phyloP scores from a whole-genome alignment of 53 echinoderm and acorn worm species.

The Apostichopus leukothele region DNA sequence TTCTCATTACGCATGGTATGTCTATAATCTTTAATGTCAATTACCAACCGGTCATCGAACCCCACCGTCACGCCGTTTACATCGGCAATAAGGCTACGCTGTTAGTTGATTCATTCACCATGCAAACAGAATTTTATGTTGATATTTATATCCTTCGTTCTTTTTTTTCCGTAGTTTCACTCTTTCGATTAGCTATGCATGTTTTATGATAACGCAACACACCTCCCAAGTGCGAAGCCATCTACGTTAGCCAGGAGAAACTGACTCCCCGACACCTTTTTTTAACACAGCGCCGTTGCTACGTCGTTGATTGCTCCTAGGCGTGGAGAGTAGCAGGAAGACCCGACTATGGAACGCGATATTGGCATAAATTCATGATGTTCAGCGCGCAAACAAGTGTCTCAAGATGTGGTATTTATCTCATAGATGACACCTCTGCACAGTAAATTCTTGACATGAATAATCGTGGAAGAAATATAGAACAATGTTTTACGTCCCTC shows the following conservation, averaged over 20 bases:
- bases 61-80: neutral
- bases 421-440: neutral
- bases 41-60: constrained; percentile 32
- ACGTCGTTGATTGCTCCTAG: constrained; percentile 33
- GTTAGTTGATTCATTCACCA: constrained; percentile 23
- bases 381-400: neutral
- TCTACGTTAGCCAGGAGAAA: constrained; percentile 31
- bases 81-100: neutral
- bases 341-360: constrained; percentile 17
- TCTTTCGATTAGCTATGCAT: constrained; percentile 36
- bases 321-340: constrained; percentile 10
- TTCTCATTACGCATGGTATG: too few relatives aligned
- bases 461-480: neutral
- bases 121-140: neutral
- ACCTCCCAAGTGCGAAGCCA: constrained; percentile 23
- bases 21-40: neutral
- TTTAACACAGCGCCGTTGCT: constrained; percentile 11
- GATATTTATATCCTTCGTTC: constrained; percentile 4
- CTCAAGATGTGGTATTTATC: neutral
- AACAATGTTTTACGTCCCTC: too few relatives aligned
- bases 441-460: neutral
- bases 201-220: constrained; percentile 45
- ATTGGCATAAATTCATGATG: neutral
- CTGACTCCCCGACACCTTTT: constrained; percentile 34
- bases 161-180: constrained; percentile 3